Conservation (phyloP, 2,888 invertebrate genomes). For the Pelosia muscerda region DNA sequence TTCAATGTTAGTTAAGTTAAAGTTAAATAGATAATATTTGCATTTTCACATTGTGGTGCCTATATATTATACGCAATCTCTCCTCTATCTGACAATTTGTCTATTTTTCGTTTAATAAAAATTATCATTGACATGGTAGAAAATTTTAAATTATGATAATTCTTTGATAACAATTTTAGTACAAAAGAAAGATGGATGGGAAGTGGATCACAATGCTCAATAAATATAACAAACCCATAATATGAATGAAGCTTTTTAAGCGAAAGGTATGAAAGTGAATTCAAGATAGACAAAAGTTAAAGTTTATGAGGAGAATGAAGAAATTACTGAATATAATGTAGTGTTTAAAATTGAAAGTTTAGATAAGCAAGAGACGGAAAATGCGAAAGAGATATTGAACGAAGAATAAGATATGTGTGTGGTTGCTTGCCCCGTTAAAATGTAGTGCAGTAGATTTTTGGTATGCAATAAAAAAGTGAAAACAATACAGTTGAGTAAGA, state of each 20-base stretch:
- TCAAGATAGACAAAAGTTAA: not conserved
- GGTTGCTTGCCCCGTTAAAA: not conserved
- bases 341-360: not conserved
- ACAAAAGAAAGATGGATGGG: conserved; percentile 4
- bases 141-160: conserved; percentile 4
- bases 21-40: no score
- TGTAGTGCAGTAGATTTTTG: not conserved
- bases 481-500: not conserved
- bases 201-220: conserved; percentile 4
- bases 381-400: not conserved
- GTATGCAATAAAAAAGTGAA: not conserved
- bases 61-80: not conserved
- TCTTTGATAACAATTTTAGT: conserved; percentile 1
- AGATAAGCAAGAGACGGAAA: not conserved
- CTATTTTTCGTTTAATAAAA: not conserved
- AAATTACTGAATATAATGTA: not conserved
- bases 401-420: not conserved
- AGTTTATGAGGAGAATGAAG: not conserved
- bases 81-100: not conserved
- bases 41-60: conserved; percentile 3
- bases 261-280: not conserved
- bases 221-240: conserved; percentile 1
- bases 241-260: conserved; percentile 4
- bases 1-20: no score
- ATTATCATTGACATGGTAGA: conserved; percentile 3